Percentiles rank a stretch among this genome's conserved stretches.
phyloP scores from a whole-genome alignment of 2,797 vertebrate species.

The Graptemys geographica region DNA sequence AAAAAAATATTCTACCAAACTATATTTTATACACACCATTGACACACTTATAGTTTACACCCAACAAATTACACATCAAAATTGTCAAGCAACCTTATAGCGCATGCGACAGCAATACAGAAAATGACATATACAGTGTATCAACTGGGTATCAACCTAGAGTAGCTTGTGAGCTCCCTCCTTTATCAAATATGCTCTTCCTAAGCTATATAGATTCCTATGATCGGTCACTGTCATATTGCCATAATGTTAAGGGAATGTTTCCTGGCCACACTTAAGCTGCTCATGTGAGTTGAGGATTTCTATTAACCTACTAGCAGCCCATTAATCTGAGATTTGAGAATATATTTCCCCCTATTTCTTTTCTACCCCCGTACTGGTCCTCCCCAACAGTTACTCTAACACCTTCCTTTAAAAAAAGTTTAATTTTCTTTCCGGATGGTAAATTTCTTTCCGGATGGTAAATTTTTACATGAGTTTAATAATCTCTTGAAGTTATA shows the following conservation, averaged over 20 bases:
- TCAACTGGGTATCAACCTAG: neutral
- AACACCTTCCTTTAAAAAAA: constrained; percentile 33
- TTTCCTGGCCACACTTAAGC: neutral
- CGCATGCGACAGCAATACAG: neutral
- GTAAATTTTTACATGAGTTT: constrained; percentile 72
- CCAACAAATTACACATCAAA: neutral
- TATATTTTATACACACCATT: neutral
- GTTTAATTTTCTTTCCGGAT: constrained; percentile 75
- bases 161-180: neutral
- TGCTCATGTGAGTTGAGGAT: neutral
- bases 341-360: neutral
- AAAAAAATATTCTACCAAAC: neutral
- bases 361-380: fast-evolving
- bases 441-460: constrained; percentile 75
- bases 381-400: neutral
- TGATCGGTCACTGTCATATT: neutral
- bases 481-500: constrained; percentile 79
- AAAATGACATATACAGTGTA: fast-evolving
- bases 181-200: neutral
- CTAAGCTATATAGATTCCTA: neutral
- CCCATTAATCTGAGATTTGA: neutral
- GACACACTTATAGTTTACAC: too few relatives aligned
- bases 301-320: neutral
- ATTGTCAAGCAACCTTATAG: neutral
- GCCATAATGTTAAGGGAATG: neutral